Percentiles rank a stretch among this genome's conserved stretches.
Evolutionary conservation across 1,140 invertebrate species (phyloP).

Genomic region (Battus philenor): DNA sequence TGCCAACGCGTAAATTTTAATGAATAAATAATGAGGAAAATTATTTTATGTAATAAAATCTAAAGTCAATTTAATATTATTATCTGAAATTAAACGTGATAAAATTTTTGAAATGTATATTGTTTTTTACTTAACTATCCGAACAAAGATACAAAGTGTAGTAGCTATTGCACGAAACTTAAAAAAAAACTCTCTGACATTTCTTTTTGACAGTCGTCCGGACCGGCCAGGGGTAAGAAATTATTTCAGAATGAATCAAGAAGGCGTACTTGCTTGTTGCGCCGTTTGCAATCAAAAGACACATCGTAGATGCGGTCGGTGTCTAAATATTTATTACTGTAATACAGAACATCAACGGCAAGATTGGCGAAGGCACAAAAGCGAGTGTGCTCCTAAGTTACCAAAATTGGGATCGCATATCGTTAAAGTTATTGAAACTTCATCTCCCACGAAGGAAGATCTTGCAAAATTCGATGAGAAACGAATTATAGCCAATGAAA

Average conservation of each 20-base stretch:
- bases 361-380: constrained; percentile 86
- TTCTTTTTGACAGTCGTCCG: constrained; percentile 7
- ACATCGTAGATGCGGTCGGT: constrained; percentile 84
- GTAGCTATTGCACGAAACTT: constrained; percentile 1
- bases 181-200: background rate
- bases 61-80: no score
- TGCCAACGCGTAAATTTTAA: no score
- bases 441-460: constrained; percentile 33
- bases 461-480: constrained; percentile 23
- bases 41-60: no score
- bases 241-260: constrained; percentile 71
- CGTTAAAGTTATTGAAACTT: constrained; percentile 37
- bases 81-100: no score
- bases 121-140: background rate
- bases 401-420: constrained; percentile 47
- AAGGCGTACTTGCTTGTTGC: constrained; percentile 75
- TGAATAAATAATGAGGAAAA: no score
- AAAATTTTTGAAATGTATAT: no score
- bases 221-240: constrained; percentile 38
- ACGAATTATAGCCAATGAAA: constrained; percentile 17
- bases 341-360: constrained; percentile 85
- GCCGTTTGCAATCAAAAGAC: constrained; percentile 82
- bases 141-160: background rate
- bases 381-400: constrained; percentile 67
- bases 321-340: constrained; percentile 85